Evolutionary conservation across 2,113 vertebrate genomes (phyloP).

Genomic region (Tetrao urogallus): DNA sequence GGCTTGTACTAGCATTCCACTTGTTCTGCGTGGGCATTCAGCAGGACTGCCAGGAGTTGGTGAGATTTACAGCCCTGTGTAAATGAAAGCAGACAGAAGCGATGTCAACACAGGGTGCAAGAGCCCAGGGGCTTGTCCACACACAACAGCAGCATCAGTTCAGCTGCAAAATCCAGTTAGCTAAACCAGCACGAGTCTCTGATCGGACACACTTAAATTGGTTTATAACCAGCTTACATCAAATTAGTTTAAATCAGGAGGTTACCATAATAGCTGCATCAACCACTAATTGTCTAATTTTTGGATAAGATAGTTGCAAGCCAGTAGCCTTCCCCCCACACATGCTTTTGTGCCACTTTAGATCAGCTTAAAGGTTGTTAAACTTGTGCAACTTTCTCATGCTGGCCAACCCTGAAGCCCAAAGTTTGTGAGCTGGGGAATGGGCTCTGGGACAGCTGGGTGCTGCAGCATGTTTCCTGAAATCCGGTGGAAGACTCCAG

Average conservation of each 20-base stretch:
- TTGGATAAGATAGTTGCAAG: not conserved
- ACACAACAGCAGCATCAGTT: constrained; percentile 47
- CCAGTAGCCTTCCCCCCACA: not conserved
- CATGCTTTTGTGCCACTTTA: not conserved
- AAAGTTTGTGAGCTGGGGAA: not conserved
- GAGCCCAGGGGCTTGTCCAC: constrained; percentile 30
- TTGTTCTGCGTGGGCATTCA: constrained; percentile 49
- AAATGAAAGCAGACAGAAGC: constrained; percentile 52
- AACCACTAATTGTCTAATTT: constrained; percentile 35
- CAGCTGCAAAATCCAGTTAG: constrained; percentile 65
- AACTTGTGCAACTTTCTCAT: not conserved
- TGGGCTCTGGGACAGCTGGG: not conserved
- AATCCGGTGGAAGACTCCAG: not conserved
- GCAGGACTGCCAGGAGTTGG: constrained; percentile 40
- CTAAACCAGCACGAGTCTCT: constrained; percentile 31
- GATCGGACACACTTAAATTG: constrained; percentile 66
- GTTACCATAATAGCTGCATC: constrained; percentile 49
- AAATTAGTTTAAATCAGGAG: constrained; percentile 61
- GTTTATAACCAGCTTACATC: constrained; percentile 65
- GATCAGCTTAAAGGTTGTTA: not conserved
- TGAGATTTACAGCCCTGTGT: not conserved
- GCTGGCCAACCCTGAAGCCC: not conserved
- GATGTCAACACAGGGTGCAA: not conserved
- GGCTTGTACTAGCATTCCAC: constrained; percentile 26
- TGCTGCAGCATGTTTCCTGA: not conserved